Conservation (phyloP, 2,797 vertebrate species). For the Lithobates pipiens region DNA sequence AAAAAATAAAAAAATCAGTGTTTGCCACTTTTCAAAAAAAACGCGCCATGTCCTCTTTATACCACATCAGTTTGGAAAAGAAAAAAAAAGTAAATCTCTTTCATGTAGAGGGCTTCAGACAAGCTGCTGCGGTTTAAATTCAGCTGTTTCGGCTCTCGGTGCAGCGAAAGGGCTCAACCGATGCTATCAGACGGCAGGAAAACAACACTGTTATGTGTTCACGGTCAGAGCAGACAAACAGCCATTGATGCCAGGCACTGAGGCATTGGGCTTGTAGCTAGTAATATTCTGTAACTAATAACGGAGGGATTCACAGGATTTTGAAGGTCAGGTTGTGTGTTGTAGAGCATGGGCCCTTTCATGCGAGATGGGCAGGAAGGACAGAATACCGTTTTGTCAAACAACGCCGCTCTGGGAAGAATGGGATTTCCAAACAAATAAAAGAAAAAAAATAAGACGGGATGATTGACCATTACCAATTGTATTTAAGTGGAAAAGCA, state of each 20-base stretch:
- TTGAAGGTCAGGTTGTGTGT: constrained; percentile 58
- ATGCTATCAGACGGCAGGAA: constrained; percentile 42
- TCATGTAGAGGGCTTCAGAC: constrained; percentile 16
- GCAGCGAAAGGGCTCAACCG: constrained; percentile 18
- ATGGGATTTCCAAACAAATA: neutral
- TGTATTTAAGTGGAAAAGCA: neutral
- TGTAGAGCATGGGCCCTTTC: constrained; percentile 38
- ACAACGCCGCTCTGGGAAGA: constrained; percentile 17
- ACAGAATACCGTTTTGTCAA: constrained; percentile 22
- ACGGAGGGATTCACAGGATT: constrained; percentile 52
- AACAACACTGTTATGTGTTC: constrained; percentile 53
- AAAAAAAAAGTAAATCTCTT: constrained; percentile 31
- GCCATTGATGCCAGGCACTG: constrained; percentile 55
- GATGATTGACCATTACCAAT: neutral
- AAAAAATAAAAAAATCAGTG: neutral
- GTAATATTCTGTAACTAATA: constrained; percentile 60
- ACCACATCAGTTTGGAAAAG: constrained; percentile 46
- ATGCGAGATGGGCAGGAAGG: constrained; percentile 39
- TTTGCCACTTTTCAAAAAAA: constrained; percentile 10
- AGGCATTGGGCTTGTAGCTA: constrained; percentile 55
- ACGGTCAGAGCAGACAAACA: constrained; percentile 55
- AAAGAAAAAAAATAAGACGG: neutral
- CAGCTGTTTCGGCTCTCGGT: constrained; percentile 48
- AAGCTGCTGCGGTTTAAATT: constrained; percentile 52
- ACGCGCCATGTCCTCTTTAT: constrained; percentile 37